These are phyloP conservation scores for Vulpes lagopus DNA, from an alignment of 2,113 vertebrate genomes.

Conservation along the genomic window DNA sequence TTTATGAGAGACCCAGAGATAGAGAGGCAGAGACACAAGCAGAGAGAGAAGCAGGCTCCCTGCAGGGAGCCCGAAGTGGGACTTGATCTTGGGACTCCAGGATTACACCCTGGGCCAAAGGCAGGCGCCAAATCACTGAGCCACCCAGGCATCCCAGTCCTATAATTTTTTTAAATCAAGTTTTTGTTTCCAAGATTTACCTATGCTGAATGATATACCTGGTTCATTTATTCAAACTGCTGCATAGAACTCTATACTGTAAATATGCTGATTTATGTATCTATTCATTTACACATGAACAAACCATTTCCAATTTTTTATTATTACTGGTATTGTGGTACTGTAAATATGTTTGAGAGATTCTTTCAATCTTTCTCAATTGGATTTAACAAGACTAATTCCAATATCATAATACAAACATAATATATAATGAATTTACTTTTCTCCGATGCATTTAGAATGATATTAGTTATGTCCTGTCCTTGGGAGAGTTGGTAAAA, in stretches of 20 bases:
- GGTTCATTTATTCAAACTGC: slow-evolving; percentile 4
- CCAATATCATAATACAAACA: not conserved
- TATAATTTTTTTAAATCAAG: slow-evolving; percentile 6
- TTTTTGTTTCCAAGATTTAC: slow-evolving; percentile 15
- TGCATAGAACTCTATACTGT: not conserved
- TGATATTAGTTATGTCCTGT: not conserved
- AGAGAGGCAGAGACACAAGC: too few species aligned
- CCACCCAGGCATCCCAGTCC: not conserved
- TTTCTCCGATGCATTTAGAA: not conserved
- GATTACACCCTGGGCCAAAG: too few species aligned
- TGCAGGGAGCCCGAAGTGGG: too few species aligned
- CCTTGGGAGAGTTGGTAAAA: not conserved
- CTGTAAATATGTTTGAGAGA: not conserved
- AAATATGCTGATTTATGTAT: not conserved
- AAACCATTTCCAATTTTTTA: not conserved
- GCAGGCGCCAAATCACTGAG: too few species aligned
- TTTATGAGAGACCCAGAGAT: too few species aligned
- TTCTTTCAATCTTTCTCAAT: not conserved
- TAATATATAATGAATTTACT: not conserved
- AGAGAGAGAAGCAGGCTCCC: too few species aligned
- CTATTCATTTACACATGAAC: not conserved
- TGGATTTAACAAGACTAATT: not conserved
- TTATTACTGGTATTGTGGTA: not conserved
- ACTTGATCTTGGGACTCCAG: too few species aligned
- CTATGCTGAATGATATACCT: not conserved